Evolutionary conservation across 2,797 vertebrate genomes (phyloP), one percentile per base, ranked within the genome.

Genomic region (Enteromius radiatus): DNA sequence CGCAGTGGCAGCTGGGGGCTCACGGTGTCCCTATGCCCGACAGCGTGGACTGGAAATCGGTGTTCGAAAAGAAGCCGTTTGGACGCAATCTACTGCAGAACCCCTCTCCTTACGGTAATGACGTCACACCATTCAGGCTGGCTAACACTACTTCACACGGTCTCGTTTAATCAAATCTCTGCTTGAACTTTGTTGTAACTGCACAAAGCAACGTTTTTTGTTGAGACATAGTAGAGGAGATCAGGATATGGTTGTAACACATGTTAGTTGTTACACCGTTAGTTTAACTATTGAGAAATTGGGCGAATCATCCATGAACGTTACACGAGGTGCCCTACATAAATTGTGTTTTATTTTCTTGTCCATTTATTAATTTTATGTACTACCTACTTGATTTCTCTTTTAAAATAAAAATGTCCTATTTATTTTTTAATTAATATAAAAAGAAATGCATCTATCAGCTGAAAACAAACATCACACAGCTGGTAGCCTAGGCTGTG

Each of bases 1-100:
- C 45, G 0, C 90, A 93, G 41, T 95, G 94, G 94, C 12, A 81
- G 9, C 89, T 96, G 31, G 43, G 10, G 28, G 36, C 47, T 17
- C 88, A 82, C 56, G 87, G 86, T 0, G 87, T 89, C 0, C 82
- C 88, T 5, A 84, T 91, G 85, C 94, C 94, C 0, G 88, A 91
- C 64, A 7, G 45, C 9, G 65, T 94, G 79, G 92, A 94, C 91
- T 96, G 96, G 96, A 92, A 88, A 88, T 70, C 89, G 2, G 88
- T 95, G 21, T 92, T 88, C 14, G 90, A 94, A 31, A 91, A 90
- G 45, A 92, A 91, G 41, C 95, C 96, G 0, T 89, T 97, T 15
- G 90, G 90, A 71, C 94, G 95, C 43, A 97, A 97, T 83, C 79
- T 97, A 2, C 90, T 97, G 86, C 92, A 82, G 85, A 95, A 94